Percentiles rank a stretch among this genome's conserved stretches.
phyloP scores from a whole-genome alignment of 2,888 invertebrate genomes.

The Sabatieria punctata region DNA sequence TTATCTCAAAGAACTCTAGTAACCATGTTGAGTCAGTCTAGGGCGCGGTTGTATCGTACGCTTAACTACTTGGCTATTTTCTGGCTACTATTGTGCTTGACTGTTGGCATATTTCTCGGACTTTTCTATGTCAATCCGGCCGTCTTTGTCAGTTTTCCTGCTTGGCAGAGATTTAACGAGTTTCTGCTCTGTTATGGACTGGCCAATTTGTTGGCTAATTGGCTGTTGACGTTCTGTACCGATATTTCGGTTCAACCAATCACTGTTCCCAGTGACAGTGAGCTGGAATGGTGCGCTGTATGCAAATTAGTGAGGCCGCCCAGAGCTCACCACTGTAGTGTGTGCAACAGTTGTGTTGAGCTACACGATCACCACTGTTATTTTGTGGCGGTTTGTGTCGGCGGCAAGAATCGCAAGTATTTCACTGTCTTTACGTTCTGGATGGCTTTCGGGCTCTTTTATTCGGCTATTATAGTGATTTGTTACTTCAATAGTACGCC shows the following conservation, averaged over 20 bases:
- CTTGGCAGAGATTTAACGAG: too few species aligned
- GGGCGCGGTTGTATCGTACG: too few species aligned
- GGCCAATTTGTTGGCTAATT: too few species aligned
- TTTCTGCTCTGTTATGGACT: too few species aligned
- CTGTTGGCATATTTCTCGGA: background rate
- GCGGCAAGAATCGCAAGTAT: background rate
- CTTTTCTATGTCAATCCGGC: background rate
- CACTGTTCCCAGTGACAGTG: too few species aligned
- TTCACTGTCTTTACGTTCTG: background rate
- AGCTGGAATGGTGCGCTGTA: background rate
- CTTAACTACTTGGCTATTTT: background rate
- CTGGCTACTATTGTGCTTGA: background rate
- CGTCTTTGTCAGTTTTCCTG: background rate
- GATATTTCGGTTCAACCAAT: too few species aligned
- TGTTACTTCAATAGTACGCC: background rate
- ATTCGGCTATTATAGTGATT: background rate
- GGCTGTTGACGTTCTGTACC: too few species aligned
- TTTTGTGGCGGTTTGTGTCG: background rate
- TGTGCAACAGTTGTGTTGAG: background rate
- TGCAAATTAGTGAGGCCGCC: background rate
- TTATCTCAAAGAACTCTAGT: conserved; percentile 1
- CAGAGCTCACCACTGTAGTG: background rate
- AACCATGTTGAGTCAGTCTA: background rate
- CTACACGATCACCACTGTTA: conserved; percentile 1
- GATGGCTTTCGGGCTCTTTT: background rate